Percentiles rank a stretch among this genome's conserved stretches.
Conservation (phyloP, 1,140 invertebrate genomes). For the Anagrus nilaparvatae region DNA sequence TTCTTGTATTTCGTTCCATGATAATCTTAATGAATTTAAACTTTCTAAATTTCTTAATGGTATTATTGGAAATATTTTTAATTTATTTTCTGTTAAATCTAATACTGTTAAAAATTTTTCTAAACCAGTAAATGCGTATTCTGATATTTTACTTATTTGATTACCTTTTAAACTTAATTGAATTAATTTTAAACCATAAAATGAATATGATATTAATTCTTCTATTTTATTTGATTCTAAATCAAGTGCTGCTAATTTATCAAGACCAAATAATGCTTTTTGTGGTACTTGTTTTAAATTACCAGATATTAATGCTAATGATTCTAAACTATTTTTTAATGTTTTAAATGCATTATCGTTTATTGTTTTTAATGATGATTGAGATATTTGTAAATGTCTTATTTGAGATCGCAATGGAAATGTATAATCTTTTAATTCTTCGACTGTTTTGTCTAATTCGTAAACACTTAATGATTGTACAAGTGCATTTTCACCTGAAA, state of each 20-base stretch:
- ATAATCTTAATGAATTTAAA: constrained; percentile 60
- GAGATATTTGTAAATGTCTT: constrained; percentile 71
- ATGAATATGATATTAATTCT: constrained; percentile 74
- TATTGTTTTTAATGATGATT: constrained; percentile 65
- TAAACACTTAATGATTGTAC: constrained; percentile 81
- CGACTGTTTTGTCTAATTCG: constrained; percentile 67
- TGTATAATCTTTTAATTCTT: constrained; percentile 55
- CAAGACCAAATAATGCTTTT: constrained; percentile 62
- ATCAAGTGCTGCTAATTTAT: constrained; percentile 63
- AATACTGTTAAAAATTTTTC: constrained; percentile 72
- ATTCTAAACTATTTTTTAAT: constrained; percentile 65
- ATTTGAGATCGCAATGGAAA: constrained; percentile 64
- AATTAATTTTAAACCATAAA: constrained; percentile 70
- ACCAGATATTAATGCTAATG: constrained; percentile 69
- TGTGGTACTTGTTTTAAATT: constrained; percentile 71
- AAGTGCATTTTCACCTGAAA: constrained; percentile 33
- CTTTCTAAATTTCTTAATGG: constrained; percentile 65
- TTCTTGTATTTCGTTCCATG: constrained; percentile 71
- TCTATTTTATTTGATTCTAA: constrained; percentile 78
- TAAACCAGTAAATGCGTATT: constrained; percentile 75
- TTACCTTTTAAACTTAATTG: constrained; percentile 81
- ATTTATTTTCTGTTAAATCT: constrained; percentile 76
- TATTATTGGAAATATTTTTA: constrained; percentile 69
- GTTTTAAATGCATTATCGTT: constrained; percentile 63
- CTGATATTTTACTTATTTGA: constrained; percentile 63